A percentile compares a stretch with the other conserved stretches of the same genome.
phyloP scores from a whole-genome alignment of 2,888 invertebrate species.

The Bembecia ichneumoniformis region DNA sequence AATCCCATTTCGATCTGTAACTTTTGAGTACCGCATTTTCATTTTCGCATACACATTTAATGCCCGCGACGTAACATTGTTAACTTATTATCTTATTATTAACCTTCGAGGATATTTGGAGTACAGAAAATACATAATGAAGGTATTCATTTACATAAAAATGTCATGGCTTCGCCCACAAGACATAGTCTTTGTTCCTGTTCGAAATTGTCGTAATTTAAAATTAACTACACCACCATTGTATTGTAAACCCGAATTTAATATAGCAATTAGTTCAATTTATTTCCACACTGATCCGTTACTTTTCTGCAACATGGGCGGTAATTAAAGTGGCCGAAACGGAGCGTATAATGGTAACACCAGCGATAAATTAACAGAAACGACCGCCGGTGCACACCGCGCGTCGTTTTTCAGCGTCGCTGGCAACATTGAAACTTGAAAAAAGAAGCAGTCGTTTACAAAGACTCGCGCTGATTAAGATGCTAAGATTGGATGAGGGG shows the following conservation, averaged over 20 bases:
- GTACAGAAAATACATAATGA: no score
- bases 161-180: no score
- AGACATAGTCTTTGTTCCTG: no score
- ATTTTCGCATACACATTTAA: no score
- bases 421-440: slow-evolving; percentile 7
- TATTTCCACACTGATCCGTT: slow-evolving; percentile 27
- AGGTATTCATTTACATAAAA: no score
- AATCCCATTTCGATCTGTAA: no score
- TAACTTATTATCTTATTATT: no score
- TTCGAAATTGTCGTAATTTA: no score
- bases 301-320: slow-evolving; percentile 19
- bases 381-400: slow-evolving; percentile 2
- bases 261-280: slow-evolving; percentile 25
- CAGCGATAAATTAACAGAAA: slow-evolving; percentile 4
- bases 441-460: background rate
- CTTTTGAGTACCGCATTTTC: no score
- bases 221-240: no score
- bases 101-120: no score
- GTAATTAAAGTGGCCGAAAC: slow-evolving; percentile 43
- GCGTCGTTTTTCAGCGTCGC: slow-evolving; percentile 14
- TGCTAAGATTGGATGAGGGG: background rate
- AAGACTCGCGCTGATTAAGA: background rate
- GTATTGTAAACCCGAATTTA: background rate
- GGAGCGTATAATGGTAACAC: slow-evolving; percentile 41
- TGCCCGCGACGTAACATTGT: no score